These are phyloP conservation scores for Keiferia lycopersicella DNA, from an alignment of 2,888 invertebrate species.

Conservation along the genomic window DNA sequence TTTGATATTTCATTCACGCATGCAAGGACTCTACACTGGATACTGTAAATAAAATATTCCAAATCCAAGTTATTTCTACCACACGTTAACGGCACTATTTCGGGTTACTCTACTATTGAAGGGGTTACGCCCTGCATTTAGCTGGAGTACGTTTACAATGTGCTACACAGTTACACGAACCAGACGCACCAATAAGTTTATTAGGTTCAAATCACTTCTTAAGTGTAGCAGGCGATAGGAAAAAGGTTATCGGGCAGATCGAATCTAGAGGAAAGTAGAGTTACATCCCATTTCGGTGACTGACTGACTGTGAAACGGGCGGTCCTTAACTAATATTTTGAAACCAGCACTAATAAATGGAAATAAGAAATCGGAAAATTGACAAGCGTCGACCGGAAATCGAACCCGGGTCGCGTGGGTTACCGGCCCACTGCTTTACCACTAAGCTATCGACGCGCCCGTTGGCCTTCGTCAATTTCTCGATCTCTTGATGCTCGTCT, in stretches of 20 bases:
- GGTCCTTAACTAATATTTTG: no score
- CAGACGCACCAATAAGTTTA: constrained; percentile 61
- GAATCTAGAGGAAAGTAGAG: not conserved
- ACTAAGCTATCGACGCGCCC: no score
- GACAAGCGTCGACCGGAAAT: no score
- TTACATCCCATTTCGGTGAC: no score
- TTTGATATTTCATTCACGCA: constrained; percentile 1
- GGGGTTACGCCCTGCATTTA: constrained; percentile 47
- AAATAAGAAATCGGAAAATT: no score
- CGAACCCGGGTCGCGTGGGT: no score
- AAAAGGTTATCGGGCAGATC: constrained; percentile 2
- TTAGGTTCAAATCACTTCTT: constrained; percentile 55
- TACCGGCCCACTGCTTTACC: no score
- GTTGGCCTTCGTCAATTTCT: no score
- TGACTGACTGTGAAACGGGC: no score
- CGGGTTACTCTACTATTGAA: constrained; percentile 38
- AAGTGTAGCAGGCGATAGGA: constrained; percentile 35
- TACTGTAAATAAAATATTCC: not conserved
- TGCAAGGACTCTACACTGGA: not conserved
- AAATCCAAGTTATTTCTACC: constrained; percentile 11
- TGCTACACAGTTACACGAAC: constrained; percentile 42
- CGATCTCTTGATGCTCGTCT: no score
- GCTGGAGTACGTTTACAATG: constrained; percentile 33
- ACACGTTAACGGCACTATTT: constrained; percentile 38
- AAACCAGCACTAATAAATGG: no score